A percentile compares a stretch with the other conserved stretches of the same genome.
Evolutionary conservation across 2,113 vertebrate genomes (phyloP).

Genomic region (Neomonachus schauinslandi): DNA sequence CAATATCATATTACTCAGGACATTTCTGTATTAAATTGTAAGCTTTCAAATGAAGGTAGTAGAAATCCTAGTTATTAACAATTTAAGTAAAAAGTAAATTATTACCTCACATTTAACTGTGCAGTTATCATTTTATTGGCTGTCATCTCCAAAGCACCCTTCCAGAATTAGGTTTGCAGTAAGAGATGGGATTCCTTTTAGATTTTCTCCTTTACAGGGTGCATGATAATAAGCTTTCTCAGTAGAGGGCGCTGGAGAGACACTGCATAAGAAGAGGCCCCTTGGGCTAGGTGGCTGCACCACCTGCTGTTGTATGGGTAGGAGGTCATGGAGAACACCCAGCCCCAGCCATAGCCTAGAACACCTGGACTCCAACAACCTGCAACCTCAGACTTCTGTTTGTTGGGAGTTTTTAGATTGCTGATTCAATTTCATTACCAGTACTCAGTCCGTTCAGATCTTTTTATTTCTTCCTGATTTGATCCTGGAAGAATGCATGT

Average conservation of each 20-base stretch:
- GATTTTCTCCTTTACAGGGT: neutral
- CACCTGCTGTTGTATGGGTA: too few relatives aligned
- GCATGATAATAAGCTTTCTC: neutral
- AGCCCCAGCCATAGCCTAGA: neutral
- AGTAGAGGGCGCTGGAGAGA: neutral
- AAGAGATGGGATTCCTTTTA: neutral
- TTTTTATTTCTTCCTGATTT: neutral
- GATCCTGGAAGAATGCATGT: neutral
- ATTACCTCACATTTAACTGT: neutral
- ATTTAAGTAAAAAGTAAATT: neutral
- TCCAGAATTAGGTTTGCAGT: neutral
- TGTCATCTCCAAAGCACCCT: neutral
- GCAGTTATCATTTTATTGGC: neutral
- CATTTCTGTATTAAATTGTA: neutral
- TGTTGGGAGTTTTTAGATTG: neutral
- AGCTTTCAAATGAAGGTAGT: neutral
- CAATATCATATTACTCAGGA: neutral
- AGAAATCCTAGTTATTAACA: neutral
- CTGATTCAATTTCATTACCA: neutral
- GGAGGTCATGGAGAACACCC: neutral
- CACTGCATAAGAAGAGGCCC: neutral
- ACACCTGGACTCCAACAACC: too few relatives aligned
- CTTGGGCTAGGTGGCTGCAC: neutral
- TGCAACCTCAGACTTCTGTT: neutral
- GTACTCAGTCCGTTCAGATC: neutral